phyloP scores from a whole-genome alignment of 2,888 invertebrate genomes.

The Calliscelio sp. region DNA sequence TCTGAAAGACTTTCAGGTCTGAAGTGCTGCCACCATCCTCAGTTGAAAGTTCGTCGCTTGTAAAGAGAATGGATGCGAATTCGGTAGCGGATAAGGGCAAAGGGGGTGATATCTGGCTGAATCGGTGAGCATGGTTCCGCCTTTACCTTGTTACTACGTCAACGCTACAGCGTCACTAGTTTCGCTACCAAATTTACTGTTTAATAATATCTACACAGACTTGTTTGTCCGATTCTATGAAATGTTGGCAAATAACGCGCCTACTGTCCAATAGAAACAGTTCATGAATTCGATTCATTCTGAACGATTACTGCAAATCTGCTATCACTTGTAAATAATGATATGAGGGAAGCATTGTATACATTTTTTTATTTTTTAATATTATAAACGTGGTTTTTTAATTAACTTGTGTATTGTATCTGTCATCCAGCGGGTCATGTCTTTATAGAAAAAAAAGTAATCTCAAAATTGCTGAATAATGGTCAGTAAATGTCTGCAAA shows the following conservation, averaged over 20 bases:
- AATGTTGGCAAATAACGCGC: conserved; percentile 63
- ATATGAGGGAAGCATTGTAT: too few species aligned
- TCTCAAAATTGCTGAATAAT: too few species aligned
- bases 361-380: too few species aligned
- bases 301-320: too few species aligned
- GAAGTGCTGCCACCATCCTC: conserved; percentile 64
- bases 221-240: conserved; percentile 69
- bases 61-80: conserved; percentile 67
- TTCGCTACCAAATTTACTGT: conserved; percentile 82
- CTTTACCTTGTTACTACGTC: conserved; percentile 85
- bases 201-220: conserved; percentile 84
- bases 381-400: too few species aligned
- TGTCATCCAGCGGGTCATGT: too few species aligned
- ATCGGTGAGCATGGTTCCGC: conserved; percentile 81
- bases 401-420: too few species aligned
- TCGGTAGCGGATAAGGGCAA: conserved; percentile 70
- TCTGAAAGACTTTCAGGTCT: conserved; percentile 62
- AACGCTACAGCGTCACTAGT: conserved; percentile 82
- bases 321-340: too few species aligned
- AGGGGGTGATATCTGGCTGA: conserved; percentile 74
- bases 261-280: conserved; percentile 8
- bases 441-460: too few species aligned
- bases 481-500: too few species aligned
- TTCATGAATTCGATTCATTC: conserved; percentile 18
- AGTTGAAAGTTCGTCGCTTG: conserved; percentile 68